Evolutionary conservation across 1,140 invertebrate genomes (phyloP).

Genomic region (Archegozetes longisetosus): DNA sequence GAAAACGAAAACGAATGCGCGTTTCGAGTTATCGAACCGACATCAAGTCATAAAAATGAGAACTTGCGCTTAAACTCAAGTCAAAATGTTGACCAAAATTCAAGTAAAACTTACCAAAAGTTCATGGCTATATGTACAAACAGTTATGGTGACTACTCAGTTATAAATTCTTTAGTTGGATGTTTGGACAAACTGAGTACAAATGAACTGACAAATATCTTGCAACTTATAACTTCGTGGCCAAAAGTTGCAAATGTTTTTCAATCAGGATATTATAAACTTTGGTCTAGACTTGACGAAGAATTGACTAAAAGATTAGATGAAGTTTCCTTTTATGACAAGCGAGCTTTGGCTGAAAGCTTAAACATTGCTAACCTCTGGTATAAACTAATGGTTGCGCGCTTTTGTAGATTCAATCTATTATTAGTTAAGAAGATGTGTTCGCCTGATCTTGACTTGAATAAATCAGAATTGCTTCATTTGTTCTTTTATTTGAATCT

Average conservation of each 20-base stretch:
- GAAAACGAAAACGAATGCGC: too few species aligned
- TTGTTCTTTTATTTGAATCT: slow-evolving; percentile 3
- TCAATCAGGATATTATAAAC: neutral
- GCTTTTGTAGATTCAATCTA: neutral
- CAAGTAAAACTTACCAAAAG: too few species aligned
- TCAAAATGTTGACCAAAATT: too few species aligned
- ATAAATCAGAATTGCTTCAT: neutral
- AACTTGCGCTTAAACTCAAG: too few species aligned
- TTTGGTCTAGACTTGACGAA: neutral
- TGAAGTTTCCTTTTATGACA: neutral
- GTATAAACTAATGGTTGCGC: neutral
- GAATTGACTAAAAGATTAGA: neutral
- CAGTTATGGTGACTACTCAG: too few species aligned
- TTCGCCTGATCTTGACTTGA: neutral
- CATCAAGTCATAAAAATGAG: too few species aligned
- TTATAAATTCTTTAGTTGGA: neutral
- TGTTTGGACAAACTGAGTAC: neutral
- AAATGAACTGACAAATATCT: neutral
- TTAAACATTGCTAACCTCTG: neutral
- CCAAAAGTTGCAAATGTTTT: neutral
- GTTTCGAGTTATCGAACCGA: too few species aligned
- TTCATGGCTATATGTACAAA: too few species aligned
- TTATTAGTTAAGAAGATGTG: neutral
- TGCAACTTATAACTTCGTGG: neutral
- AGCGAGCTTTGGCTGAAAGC: neutral